These are phyloP conservation scores for Heterohyrax brucei DNA, from an alignment of 2,797 vertebrate genomes.

Conservation along the genomic window DNA sequence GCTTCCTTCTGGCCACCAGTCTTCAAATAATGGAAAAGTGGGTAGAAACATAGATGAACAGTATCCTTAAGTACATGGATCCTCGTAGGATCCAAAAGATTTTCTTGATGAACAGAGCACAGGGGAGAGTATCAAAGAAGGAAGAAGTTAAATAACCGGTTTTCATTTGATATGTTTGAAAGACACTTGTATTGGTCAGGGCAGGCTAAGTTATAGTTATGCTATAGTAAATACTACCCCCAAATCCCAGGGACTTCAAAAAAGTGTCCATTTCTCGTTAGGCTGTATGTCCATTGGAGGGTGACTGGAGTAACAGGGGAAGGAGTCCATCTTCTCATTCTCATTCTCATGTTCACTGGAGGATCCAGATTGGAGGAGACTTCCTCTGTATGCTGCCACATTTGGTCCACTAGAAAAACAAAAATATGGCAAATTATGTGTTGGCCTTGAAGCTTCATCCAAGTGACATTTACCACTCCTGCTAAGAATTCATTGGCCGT, in stretches of 20 bases:
- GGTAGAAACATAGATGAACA: not conserved
- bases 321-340: too few relatives aligned
- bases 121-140: not conserved
- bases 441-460: not conserved
- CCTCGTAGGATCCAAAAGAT: not conserved
- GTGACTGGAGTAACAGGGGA: not conserved
- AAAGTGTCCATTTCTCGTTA: conserved; percentile 17
- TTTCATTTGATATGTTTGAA: not conserved
- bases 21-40: not conserved
- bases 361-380: not conserved
- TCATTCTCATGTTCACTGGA: conserved; percentile 2
- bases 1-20: not conserved
- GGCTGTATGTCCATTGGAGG: not conserved
- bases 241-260: not conserved
- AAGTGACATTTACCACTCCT: not conserved
- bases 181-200: not conserved
- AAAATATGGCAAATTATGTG: not conserved
- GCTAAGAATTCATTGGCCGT: not conserved
- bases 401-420: not conserved
- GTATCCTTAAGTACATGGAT: not conserved
- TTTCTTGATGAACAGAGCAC: not conserved
- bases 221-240: not conserved
- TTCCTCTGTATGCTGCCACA: not conserved
- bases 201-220: not conserved
- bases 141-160: not conserved